Evolutionary conservation across 35 echinoderm and acorn worm species (phyloP).

Genomic region (Nesometra sesokonis): DNA sequence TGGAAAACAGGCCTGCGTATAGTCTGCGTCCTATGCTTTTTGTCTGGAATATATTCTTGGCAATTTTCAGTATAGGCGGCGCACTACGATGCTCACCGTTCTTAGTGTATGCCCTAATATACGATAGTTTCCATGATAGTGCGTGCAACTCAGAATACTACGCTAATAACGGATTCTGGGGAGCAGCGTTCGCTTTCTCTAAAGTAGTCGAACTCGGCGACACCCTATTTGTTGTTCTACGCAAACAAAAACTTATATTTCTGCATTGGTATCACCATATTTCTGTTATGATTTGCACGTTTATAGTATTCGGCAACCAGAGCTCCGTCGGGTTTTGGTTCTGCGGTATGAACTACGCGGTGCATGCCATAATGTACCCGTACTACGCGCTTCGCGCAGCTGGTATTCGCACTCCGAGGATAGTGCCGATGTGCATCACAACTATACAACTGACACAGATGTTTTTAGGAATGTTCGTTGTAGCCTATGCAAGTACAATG

Average conservation of each 20-base stretch:
- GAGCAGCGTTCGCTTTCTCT: conserved; percentile 27
- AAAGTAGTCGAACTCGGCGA: conserved; percentile 68
- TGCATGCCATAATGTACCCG: conserved; percentile 83
- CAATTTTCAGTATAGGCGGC: conserved; percentile 59
- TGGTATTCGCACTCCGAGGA: conserved; percentile 36
- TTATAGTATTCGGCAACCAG: conserved; percentile 42
- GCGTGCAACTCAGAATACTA: conserved; percentile 41
- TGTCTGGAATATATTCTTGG: conserved; percentile 42
- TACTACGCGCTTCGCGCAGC: conserved; percentile 69
- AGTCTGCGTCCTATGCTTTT: conserved; percentile 24
- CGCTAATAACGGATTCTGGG: conserved; percentile 32
- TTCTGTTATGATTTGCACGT: conserved; percentile 60
- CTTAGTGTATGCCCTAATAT: not conserved
- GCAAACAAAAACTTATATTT: conserved; percentile 73
- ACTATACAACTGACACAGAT: conserved; percentile 76
- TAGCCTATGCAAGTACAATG: conserved; percentile 28
- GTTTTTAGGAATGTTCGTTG: conserved; percentile 67
- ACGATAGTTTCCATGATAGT: conserved; percentile 28
- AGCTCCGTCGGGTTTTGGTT: conserved; percentile 62
- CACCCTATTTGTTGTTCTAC: conserved; percentile 67
- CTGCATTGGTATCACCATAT: conserved; percentile 69
- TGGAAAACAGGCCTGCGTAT: conserved; percentile 26
- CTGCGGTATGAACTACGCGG: conserved; percentile 68
- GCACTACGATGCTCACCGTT: not conserved
- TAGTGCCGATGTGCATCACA: conserved; percentile 61